phyloP scores from a whole-genome alignment of 2,797 vertebrate genomes.

The Picus viridis region DNA sequence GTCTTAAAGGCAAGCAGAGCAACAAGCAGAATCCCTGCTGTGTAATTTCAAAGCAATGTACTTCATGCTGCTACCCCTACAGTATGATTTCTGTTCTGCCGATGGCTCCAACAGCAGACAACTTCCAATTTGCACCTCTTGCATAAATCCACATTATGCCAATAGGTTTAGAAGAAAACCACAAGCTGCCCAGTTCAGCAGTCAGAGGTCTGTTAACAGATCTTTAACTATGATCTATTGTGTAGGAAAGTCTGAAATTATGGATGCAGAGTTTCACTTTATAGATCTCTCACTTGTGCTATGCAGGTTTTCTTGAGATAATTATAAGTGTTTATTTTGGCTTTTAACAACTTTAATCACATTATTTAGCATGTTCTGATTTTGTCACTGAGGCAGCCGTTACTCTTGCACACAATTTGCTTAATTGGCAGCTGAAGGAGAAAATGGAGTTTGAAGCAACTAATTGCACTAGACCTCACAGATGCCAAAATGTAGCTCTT shows the following conservation, averaged over 20 bases:
- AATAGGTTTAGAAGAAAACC: conserved; percentile 78
- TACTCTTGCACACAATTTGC: conserved; percentile 39
- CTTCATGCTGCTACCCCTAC: conserved; percentile 81
- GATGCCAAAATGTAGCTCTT: conserved; percentile 10
- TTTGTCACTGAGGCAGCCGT: conserved; percentile 72
- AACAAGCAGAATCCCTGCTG: conserved; percentile 75
- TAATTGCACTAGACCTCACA: conserved; percentile 59
- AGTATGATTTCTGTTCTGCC: conserved; percentile 80
- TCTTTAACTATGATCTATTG: conserved; percentile 83
- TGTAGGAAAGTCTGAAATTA: conserved; percentile 72
- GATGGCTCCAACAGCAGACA: conserved; percentile 71
- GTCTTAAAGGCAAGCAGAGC: conserved; percentile 68
- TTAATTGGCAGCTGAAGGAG: conserved; percentile 45
- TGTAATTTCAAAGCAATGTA: conserved; percentile 84
- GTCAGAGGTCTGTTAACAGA: conserved; percentile 84
- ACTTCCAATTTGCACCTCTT: conserved; percentile 84
- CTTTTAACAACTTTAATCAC: conserved; percentile 86
- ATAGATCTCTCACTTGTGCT: conserved; percentile 66
- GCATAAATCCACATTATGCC: conserved; percentile 82
- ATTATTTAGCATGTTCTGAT: conserved; percentile 80
- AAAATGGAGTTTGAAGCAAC: conserved; percentile 21
- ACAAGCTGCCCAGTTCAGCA: conserved; percentile 74
- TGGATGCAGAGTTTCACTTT: conserved; percentile 72
- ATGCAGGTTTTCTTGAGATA: conserved; percentile 75
- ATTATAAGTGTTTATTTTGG: conserved; percentile 86